Base-by-base conservation (phyloP, 1,140 invertebrate genomes). In the Neotoxoptera formosana region DNA sequence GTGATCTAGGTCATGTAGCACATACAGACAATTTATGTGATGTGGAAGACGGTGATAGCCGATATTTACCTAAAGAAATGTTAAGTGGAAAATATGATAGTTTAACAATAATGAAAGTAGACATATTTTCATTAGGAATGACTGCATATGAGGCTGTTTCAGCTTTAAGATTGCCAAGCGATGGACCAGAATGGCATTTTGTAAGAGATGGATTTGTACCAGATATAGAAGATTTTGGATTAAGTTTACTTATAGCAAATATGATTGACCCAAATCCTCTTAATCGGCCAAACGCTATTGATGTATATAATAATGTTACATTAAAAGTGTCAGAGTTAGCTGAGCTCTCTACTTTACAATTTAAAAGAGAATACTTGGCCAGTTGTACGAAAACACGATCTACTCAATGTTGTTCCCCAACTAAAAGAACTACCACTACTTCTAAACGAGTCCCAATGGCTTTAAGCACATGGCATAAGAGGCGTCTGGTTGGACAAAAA, bases 31-130 rank as follows among this genome's bases (percentile, higher is more conserved):
- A 98, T 94, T 97, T 97, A 1, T 96, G 21, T 41, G 95, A 97
- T 94, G 98, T 98, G 1, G 98, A 98, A 95, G 98, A 99, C 95
- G 98, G 98, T 25, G 98, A 99, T 95, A 98, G 98, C 95, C 96
- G 98, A 87, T 99, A 99, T 95, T 95, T 99, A 86, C 97, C 98
- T 0, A 97, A 96, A 30, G 98, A 99, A 95, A 97, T 99, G 88
- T 95, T 99, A 0, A 97, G 97, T 45, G 98, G 98, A 94, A 96
- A 98, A 94, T 97, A 97, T 94, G 95, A 96, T 17, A 96, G 98
- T 94, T 36, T 47, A 25, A 51, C 91, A 36, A 95, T 99, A 23
- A 95, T 97, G 2, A 99, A 98, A 95, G 98, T 97, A n/a, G 98
- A 99, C 95, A 98, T 99, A 94, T 99, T 99, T 95, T 97, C 98